Evolutionary conservation across 2,113 vertebrate genomes (phyloP).

Genomic region (Ibidorhyncha struthersii): DNA sequence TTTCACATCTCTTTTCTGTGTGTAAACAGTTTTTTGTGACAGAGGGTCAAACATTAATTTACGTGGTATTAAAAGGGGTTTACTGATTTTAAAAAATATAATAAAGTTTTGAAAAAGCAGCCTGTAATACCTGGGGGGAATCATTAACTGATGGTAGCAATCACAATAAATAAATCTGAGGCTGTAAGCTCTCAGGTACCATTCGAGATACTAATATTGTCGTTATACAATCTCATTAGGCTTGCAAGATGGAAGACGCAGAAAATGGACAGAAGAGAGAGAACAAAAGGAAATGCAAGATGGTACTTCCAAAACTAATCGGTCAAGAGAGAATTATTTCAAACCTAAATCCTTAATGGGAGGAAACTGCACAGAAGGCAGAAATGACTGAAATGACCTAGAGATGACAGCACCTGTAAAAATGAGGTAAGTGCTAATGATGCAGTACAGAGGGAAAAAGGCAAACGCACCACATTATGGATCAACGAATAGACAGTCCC

Average conservation of each 20-base stretch:
- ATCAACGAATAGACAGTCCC: background rate
- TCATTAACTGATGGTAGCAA: background rate
- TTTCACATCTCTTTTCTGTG: background rate
- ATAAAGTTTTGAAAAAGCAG: background rate
- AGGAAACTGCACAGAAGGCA: constrained; percentile 16
- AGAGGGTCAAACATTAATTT: background rate
- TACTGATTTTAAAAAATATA: background rate
- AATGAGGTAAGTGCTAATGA: background rate
- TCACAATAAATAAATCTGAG: background rate
- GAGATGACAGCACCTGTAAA: background rate
- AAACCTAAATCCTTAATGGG: background rate
- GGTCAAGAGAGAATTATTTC: background rate
- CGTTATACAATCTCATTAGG: background rate
- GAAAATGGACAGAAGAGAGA: background rate
- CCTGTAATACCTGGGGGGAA: background rate
- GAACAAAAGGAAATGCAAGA: background rate
- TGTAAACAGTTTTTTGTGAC: background rate
- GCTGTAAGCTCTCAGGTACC: background rate
- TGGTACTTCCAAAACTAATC: background rate
- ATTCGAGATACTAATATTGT: background rate
- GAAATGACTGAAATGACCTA: constrained; percentile 3
- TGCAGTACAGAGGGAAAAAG: background rate
- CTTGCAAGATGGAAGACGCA: background rate
- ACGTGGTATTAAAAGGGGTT: background rate
- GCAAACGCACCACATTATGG: background rate